Evolutionary conservation across 2,113 vertebrate genomes (phyloP).

Genomic region (Labeo catla): DNA sequence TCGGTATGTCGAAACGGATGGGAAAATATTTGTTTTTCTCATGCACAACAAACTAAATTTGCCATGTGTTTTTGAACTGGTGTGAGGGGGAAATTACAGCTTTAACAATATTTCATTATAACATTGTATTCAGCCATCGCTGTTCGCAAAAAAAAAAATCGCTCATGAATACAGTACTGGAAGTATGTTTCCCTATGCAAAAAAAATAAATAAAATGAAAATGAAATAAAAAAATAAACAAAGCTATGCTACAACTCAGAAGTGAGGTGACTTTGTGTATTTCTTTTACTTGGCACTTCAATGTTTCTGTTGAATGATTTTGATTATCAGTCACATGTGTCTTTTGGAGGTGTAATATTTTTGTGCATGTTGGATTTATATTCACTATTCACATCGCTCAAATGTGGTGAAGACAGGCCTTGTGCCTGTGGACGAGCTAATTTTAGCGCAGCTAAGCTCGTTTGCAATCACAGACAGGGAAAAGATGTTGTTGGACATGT

Average conservation of each 20-base stretch:
- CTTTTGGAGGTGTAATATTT: not conserved
- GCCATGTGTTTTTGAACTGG: conserved; percentile 69
- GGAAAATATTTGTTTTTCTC: conserved; percentile 35
- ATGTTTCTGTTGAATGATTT: not conserved
- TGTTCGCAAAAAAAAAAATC: conserved; percentile 67
- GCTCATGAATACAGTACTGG: conserved; percentile 84
- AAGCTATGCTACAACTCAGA: conserved; percentile 84
- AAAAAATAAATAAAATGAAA: conserved; percentile 82
- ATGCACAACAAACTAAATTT: conserved; percentile 54
- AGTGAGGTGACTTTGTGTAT: conserved; percentile 24
- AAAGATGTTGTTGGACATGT: not conserved
- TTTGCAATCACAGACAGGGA: not conserved
- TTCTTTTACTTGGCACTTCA: conserved; percentile 20
- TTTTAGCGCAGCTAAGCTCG: not conserved
- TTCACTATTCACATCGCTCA: not conserved
- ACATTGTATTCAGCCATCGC: conserved; percentile 80
- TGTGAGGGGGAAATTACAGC: conserved; percentile 73
- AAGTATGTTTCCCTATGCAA: conserved; percentile 91
- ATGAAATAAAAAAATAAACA: conserved; percentile 85
- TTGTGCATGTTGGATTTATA: conserved; percentile 9
- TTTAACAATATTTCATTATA: conserved; percentile 77
- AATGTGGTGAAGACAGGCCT: not conserved
- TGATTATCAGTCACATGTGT: not conserved
- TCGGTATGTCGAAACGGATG: conserved; percentile 40
- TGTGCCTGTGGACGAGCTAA: not conserved